These are phyloP conservation scores for Diarsia dahlii DNA, from an alignment of 2,888 invertebrate species.

Conservation along the genomic window DNA sequence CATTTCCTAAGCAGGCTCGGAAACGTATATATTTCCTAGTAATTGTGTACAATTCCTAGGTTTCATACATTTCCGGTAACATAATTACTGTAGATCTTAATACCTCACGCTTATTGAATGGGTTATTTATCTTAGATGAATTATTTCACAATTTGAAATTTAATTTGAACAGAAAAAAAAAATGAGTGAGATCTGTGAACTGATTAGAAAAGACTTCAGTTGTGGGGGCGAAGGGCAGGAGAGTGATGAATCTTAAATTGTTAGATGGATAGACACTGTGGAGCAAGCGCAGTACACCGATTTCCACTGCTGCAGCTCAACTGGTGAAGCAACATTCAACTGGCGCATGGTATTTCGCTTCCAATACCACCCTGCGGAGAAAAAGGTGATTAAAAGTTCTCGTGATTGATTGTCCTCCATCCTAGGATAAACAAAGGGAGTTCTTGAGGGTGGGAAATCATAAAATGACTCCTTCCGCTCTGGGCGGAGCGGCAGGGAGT, in stretches of 20 bases:
- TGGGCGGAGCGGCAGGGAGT: too few relatives aligned
- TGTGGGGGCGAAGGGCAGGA: too few relatives aligned
- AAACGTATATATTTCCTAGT: too few relatives aligned
- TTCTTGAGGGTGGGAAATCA: too few relatives aligned
- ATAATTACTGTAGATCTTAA: too few relatives aligned
- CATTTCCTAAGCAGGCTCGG: too few relatives aligned
- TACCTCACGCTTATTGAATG: background rate
- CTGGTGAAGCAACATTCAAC: slow-evolving; percentile 96
- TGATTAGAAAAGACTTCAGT: too few relatives aligned
- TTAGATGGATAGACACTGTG: slow-evolving; percentile 92
- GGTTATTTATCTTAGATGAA: background rate
- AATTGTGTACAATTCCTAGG: too few relatives aligned
- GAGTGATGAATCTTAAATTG: slow-evolving; percentile 1
- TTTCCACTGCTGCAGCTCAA: slow-evolving; percentile 94
- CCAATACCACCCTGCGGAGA: slow-evolving; percentile 94
- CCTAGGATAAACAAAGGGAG: too few relatives aligned
- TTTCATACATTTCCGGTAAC: too few relatives aligned
- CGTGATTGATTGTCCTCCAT: background rate
- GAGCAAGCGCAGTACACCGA: slow-evolving; percentile 95
- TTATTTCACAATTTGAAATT: background rate
- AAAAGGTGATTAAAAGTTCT: slow-evolving; percentile 86
- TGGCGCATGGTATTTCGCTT: slow-evolving; percentile 97
- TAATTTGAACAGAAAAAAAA: background rate
- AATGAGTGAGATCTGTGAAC: too few relatives aligned
- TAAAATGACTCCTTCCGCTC: too few relatives aligned